These are phyloP conservation scores for Ephydatia muelleri DNA, from an alignment of 37 sponge, comb jelly and placozoan species.

Conservation along the genomic window DNA sequence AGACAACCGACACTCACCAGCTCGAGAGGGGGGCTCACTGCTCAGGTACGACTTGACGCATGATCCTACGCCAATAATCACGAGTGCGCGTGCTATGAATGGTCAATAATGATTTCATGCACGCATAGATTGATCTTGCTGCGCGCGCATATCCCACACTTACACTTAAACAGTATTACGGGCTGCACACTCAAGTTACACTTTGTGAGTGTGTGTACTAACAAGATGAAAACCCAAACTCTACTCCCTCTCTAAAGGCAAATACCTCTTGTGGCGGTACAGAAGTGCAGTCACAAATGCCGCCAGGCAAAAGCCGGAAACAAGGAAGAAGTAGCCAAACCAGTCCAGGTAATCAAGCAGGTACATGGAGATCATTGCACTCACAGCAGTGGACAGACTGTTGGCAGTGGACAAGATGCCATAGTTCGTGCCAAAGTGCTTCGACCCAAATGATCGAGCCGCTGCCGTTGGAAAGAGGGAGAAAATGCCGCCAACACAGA, in stretches of 20 bases:
- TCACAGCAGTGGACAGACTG: conserved; percentile 33
- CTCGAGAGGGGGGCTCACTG: conserved; percentile 88
- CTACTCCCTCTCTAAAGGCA: too few species aligned
- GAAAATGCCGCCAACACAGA: conserved; percentile 87
- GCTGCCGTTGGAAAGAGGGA: conserved; percentile 75
- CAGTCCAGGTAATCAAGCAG: conserved; percentile 5
- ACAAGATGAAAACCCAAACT: too few species aligned
- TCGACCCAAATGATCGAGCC: conserved; percentile 67
- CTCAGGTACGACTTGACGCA: conserved; percentile 81
- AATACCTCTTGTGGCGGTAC: conserved; percentile 59
- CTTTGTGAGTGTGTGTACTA: too few species aligned
- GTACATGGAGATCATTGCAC: conserved; percentile 26
- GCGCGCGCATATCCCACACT: too few species aligned
- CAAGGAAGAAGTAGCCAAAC: conserved; percentile 37
- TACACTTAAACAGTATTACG: too few species aligned
- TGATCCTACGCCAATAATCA: too few species aligned
- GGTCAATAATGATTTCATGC: too few species aligned
- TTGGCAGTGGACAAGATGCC: conserved; percentile 74
- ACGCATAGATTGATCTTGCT: too few species aligned
- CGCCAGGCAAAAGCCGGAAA: conserved; percentile 28
- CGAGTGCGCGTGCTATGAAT: too few species aligned
- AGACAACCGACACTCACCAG: conserved; percentile 46
- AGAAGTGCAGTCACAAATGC: conserved; percentile 45
- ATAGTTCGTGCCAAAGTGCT: conserved; percentile 71
- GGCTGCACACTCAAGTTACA: too few species aligned